These are phyloP conservation scores for Congeria kusceri DNA, from an alignment of 2,888 invertebrate genomes.

Conservation along the genomic window DNA sequence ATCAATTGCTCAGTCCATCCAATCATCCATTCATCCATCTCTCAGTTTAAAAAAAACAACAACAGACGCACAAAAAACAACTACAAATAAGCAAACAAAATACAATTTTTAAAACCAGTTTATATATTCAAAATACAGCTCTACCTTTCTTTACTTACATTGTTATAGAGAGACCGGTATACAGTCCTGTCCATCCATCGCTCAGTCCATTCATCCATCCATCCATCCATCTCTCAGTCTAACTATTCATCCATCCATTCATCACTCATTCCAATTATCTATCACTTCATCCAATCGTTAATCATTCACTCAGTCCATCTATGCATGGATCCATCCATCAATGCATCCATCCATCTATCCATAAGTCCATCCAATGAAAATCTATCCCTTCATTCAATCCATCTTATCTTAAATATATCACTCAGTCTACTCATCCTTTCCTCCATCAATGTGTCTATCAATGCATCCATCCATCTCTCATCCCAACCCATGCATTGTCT, in stretches of 20 bases:
- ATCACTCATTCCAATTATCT: conserved; percentile 32
- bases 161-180: no score
- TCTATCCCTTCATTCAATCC: neutral
- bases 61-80: no score
- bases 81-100: no score
- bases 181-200: no score
- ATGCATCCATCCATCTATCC: conserved; percentile 6
- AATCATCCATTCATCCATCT: no score
- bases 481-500: no score
- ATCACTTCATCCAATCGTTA: conserved; percentile 33
- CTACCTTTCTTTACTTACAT: no score
- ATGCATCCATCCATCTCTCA: no score
- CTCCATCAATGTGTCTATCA: no score
- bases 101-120: no score
- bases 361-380: neutral
- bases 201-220: neutral
- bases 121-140: no score
- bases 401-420: neutral
- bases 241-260: conserved; percentile 24
- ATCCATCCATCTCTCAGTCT: conserved; percentile 9
- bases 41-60: conserved; percentile 24
- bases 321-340: conserved; percentile 12
- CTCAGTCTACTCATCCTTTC: neutral
- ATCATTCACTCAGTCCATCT: conserved; percentile 8
- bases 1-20: neutral